Conservation (phyloP, 2,888 invertebrate species). For the Eilema sororculum region DNA sequence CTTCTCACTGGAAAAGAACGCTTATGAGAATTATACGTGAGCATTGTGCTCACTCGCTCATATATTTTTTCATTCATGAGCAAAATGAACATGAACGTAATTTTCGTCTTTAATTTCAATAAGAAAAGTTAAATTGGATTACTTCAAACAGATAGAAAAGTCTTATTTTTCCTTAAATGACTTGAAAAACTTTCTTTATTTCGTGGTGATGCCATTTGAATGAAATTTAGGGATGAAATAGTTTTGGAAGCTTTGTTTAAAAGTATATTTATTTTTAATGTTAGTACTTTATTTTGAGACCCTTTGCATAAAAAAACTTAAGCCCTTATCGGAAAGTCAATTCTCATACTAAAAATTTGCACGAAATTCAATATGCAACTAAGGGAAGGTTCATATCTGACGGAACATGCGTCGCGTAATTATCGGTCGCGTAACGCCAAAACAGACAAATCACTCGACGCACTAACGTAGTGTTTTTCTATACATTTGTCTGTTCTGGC, state of each 20-base stretch:
- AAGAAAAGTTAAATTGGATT: conserved; percentile 6
- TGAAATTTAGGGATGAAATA: neutral
- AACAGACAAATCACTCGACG: too few relatives aligned
- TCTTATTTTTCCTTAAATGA: neutral
- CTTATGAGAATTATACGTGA: neutral
- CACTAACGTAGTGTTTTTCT: too few relatives aligned
- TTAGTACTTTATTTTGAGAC: too few relatives aligned
- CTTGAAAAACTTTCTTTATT: neutral
- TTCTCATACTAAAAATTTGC: too few relatives aligned
- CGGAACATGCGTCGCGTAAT: too few relatives aligned
- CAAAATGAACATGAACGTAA: neutral
- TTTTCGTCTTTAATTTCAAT: neutral
- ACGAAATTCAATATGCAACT: too few relatives aligned
- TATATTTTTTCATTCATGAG: neutral
- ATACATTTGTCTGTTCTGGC: too few relatives aligned
- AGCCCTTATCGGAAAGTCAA: too few relatives aligned
- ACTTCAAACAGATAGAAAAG: neutral
- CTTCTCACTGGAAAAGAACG: neutral
- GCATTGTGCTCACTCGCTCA: neutral
- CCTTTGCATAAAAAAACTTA: too few relatives aligned
- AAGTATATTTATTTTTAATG: neutral
- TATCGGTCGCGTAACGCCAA: too few relatives aligned
- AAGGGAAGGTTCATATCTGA: too few relatives aligned
- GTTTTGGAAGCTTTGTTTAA: neutral
- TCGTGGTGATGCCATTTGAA: neutral